Evolutionary conservation across 2,113 vertebrate genomes (phyloP), one percentile per base, ranked within the genome.

Genomic region (Malurus elegans): DNA sequence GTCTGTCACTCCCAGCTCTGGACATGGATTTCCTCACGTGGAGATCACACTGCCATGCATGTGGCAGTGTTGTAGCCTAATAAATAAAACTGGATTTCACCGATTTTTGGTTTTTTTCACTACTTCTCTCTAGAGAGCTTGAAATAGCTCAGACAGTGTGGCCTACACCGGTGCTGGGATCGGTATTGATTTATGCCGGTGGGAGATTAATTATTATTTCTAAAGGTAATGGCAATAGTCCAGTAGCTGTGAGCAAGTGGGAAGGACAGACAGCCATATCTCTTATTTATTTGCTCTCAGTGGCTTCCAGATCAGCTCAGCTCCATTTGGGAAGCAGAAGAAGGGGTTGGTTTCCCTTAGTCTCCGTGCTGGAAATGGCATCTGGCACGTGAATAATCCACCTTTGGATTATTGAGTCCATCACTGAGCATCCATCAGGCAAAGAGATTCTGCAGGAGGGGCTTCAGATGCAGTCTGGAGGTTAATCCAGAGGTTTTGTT

Each of bases 1-100:
- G 32, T 40, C n/a, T 10, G 6, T 47, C 0, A 0, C 18, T 64
- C 29, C 34, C 47, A 42, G 0, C 11, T 56, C 32, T n/a, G 60
- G 47, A 50, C 8, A 8, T 3, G 23, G 18, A 21, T 65, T 86
- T 87, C 48, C 51, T 84, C 32, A 50, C 51, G 14, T 5, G 20
- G 32, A 67, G 32, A 34, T 11, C 38, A 70, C 44, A 31, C 7
- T 62, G 48, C 34, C 31, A 5, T 10, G 4, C 31, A 12, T 67
- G 18, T 70, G 40, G 3, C 54, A 79, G 8, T 53, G 50, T 19
- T 31, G 26, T 11, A 75, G 36, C 7, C 32, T 66, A 42, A 78
- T 19, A 73, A 86, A 62, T 17, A 76, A 36, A 47, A 2, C 5
- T 45, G 72, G 1, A n/a, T 83, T 95, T 78, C 34, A 10, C 25